Base-by-base conservation (phyloP, 1,140 invertebrate genomes). In the Daktulosphaira vitifoliae region DNA sequence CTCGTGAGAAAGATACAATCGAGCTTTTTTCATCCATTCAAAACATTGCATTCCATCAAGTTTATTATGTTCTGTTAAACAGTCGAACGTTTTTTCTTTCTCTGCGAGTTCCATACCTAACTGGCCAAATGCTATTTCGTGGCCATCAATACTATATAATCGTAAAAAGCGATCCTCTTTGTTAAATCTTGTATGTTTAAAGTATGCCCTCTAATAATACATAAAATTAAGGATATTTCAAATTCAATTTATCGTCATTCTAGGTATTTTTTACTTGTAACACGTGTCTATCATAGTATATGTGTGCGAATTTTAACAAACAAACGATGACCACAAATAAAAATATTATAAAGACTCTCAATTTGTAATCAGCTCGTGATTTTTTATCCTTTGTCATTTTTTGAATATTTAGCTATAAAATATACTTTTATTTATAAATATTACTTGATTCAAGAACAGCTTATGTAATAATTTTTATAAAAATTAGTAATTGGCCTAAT, bases 181-280 rank as follows among this genome's bases (percentile, higher is more conserved):
- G 69, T 87, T 89, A 75, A 92, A 90, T 71, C 89, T 84, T 42
- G 91, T 86, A 71, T 82, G 84, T 38, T 89, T 82, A 72, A 90
- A 92, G 74, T 91, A 90, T 1, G 86, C 86, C 71, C 83, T 81
- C 68, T 89, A n/a, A n/a, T n/a, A n/a, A n/a, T n/a, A n/a, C n/a
- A n/a, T n/a, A n/a, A n/a, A n/a, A n/a, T 39, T 39, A 39, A 9
- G 8, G 38, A 9, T 8, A 39, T 8, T 39, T 39, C 7, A 11
- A 15, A 11, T n/a, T n/a, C n/a, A n/a, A n/a, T 29, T 52, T 22
- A 7, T 22, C 5, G 25, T 13, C 25, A 52, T 25, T 22, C 25
- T 8, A 56, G 8, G n/a, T n/a, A n/a, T n/a, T n/a, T n/a, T 56
- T 69, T 70, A 77, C 75, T 69, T 78, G 76, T 4, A 89, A 74